These are phyloP conservation scores for Fragum whitleyi DNA, from an alignment of 2,888 invertebrate species.

Conservation along the genomic window DNA sequence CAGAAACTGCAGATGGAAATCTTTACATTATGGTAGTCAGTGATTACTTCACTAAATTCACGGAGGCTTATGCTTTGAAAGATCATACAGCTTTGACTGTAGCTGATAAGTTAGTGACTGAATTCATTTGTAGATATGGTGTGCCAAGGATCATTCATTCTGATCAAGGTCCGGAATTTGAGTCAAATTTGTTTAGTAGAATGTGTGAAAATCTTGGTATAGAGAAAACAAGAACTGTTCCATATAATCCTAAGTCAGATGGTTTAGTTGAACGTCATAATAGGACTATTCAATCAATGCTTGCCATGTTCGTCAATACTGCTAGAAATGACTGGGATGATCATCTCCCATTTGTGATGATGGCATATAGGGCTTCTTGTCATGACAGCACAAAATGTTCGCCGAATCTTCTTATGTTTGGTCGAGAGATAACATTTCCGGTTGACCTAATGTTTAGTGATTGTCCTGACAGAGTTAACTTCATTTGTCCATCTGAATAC, in stretches of 20 bases:
- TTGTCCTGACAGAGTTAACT: too few relatives aligned
- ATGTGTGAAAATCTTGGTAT: conserved; percentile 37
- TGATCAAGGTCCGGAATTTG: conserved; percentile 58
- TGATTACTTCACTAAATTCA: too few relatives aligned
- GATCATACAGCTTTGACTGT: too few relatives aligned
- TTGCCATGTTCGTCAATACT: conserved; percentile 55
- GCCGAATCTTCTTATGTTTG: too few relatives aligned
- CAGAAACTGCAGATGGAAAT: conserved; percentile 31
- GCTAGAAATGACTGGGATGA: too few relatives aligned
- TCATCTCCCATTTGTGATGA: conserved; percentile 45
- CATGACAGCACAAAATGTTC: too few relatives aligned
- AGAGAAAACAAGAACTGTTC: conserved; percentile 38
- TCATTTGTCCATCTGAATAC: too few relatives aligned
- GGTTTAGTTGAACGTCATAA: too few relatives aligned
- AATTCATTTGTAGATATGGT: conserved; percentile 53
- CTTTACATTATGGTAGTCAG: conserved; percentile 42
- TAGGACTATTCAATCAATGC: conserved; percentile 53
- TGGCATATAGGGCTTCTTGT: too few relatives aligned
- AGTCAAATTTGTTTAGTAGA: conserved; percentile 52
- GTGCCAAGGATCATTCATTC: conserved; percentile 48
- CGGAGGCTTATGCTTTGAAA: too few relatives aligned
- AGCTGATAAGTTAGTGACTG: conserved; percentile 38
- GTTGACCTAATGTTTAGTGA: too few relatives aligned
- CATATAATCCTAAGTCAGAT: conserved; percentile 35
- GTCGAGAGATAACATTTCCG: too few relatives aligned